Evolutionary conservation across 2,888 invertebrate species (phyloP).

Genomic region (Alloplasta piceator): DNA sequence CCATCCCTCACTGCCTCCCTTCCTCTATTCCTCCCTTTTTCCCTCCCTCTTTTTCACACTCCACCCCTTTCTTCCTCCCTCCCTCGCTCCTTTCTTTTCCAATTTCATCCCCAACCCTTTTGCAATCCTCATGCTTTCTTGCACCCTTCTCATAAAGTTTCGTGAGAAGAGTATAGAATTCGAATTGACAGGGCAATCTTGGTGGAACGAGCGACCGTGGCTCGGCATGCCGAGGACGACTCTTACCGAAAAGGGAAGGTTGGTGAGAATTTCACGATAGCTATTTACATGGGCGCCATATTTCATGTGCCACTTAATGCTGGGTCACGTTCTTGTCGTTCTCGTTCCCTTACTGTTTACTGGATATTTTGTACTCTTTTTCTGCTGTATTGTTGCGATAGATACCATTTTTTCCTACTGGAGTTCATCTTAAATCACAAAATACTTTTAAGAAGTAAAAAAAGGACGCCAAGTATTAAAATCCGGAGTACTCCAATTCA

Average conservation of each 20-base stretch:
- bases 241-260: slow-evolving; percentile 68
- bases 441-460: too few species aligned
- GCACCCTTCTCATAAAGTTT: slow-evolving; percentile 31
- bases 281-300: slow-evolving; percentile 82
- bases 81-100: background rate
- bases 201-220: slow-evolving; percentile 66
- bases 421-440: background rate
- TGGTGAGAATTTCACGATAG: slow-evolving; percentile 77
- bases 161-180: slow-evolving; percentile 70
- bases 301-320: slow-evolving; percentile 82
- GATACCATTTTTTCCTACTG: slow-evolving; percentile 40
- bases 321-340: slow-evolving; percentile 80
- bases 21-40: too few species aligned
- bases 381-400: slow-evolving; percentile 50
- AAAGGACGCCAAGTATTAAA: too few species aligned
- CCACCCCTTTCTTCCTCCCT: slow-evolving; percentile 4
- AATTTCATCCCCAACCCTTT: background rate
- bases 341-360: slow-evolving; percentile 50
- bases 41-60: too few species aligned
- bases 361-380: slow-evolving; percentile 12
- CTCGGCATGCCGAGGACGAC: slow-evolving; percentile 68
- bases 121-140: slow-evolving; percentile 1
- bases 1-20: too few species aligned
- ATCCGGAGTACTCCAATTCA: too few species aligned
- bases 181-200: slow-evolving; percentile 70